Conservation (phyloP, 2,888 invertebrate genomes). For the Coelinius sp. region DNA sequence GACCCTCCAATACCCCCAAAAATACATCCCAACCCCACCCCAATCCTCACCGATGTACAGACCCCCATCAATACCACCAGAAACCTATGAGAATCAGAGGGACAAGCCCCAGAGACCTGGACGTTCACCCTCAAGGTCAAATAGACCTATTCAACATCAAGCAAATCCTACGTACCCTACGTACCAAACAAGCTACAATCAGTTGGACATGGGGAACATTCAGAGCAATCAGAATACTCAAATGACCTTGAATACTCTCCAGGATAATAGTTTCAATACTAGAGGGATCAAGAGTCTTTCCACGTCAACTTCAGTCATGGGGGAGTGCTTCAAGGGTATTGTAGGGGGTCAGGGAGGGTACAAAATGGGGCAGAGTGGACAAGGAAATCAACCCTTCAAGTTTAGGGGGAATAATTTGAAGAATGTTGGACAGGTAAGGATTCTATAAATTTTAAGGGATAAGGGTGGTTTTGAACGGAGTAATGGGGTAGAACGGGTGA, state of each 20-base stretch:
- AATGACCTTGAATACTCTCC: background rate
- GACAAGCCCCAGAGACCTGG: conserved; percentile 4
- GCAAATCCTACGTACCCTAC: background rate
- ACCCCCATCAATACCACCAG: background rate
- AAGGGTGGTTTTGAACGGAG: no score
- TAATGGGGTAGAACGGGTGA: no score
- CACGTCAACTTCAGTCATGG: background rate
- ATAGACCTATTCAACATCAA: background rate
- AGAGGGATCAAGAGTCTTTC: background rate
- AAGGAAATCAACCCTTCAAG: background rate
- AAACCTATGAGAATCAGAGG: conserved; percentile 4
- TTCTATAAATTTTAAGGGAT: background rate
- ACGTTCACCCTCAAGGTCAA: background rate
- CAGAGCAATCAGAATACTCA: background rate
- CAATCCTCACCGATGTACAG: background rate
- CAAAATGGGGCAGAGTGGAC: background rate
- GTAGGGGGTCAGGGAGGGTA: background rate
- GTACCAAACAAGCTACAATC: conserved; percentile 3
- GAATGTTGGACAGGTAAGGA: background rate
- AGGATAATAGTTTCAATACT: background rate
- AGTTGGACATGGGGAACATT: background rate
- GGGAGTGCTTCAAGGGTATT: conserved; percentile 1
- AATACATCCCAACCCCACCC: background rate
- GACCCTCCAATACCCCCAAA: background rate
- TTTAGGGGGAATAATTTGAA: background rate